phyloP scores from a whole-genome alignment of 1,140 invertebrate species.

The Callitettix versicolor region DNA sequence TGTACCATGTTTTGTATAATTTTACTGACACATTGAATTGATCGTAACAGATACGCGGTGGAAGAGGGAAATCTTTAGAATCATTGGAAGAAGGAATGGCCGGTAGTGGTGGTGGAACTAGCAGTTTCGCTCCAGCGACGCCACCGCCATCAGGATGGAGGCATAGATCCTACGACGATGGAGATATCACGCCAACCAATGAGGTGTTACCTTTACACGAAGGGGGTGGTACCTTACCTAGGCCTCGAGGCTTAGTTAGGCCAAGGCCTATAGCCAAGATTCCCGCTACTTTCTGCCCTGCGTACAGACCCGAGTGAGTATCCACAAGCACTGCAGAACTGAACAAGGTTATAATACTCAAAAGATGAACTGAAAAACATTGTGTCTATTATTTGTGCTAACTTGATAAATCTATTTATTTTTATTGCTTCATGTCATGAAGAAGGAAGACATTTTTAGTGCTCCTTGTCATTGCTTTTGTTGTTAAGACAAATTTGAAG shows the following conservation, averaged over 20 bases:
- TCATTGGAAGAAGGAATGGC: conserved; percentile 57
- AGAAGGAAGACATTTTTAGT: no score
- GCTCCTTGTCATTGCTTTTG: no score
- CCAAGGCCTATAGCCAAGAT: conserved; percentile 80
- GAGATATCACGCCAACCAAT: conserved; percentile 79
- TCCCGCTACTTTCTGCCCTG: conserved; percentile 37
- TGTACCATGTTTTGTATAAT: no score
- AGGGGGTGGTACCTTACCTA: conserved; percentile 72
- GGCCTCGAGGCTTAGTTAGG: conserved; percentile 68
- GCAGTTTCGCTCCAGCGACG: conserved; percentile 23
- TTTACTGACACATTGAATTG: no score
- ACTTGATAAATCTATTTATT: no score
- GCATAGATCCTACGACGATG: conserved; percentile 57
- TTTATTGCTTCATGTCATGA: no score
- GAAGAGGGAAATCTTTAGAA: conserved; percentile 67
- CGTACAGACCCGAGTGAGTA: conserved; percentile 23
- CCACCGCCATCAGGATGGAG: conserved; percentile 16
- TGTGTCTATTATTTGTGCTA: no score
- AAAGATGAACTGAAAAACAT: no score
- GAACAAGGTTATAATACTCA: no score
- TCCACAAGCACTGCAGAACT: no score
- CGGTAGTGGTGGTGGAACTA: conserved; percentile 30
- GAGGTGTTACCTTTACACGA: conserved; percentile 51
- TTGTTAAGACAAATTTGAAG: no score
- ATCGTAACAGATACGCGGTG: conserved; percentile 48